Base-by-base conservation (phyloP, 2,888 invertebrate species). In the Sphinx pinastri region DNA sequence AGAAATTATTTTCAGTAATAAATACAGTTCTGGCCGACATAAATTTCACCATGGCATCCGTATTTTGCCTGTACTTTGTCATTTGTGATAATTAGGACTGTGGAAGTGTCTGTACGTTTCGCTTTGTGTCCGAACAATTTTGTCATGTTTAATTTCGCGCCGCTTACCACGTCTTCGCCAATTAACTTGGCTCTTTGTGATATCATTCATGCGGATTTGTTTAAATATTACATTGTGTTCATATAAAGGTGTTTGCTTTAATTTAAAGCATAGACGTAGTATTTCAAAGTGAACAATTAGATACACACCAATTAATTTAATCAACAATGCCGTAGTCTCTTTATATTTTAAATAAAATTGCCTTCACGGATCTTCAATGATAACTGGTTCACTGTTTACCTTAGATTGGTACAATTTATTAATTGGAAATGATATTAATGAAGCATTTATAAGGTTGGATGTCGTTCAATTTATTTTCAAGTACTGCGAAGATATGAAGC, bases 101-200 rank as follows among this genome's bases (percentile, higher is more conserved):
- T 83, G 79, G 76, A 83, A 87, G 83, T 84, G 86, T 87, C 83
- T 81, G 78, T 79, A 80, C 79, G 78, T 88, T 87, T 87, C 85
- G 84, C 85, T 88, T 88, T 86, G 86, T 87, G 86, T 86, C 86
- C 81, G 80, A 83, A 83, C 85, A 88, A 84, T 88, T 89, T 87
- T 87, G 88, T 90, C 87, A 83, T 84, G 88, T 89, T 89, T 87
- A 88, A 90, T 90, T 88, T 89, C 86, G 82, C 81, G 83, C 81
- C 79, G 82, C 75, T 83, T 84, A 79, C 80, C 81, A 76, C 80
- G 83, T 87, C 86, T 83, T 79, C 63, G 54, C 69, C 69, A 58
- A 70, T 70, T 70, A 70, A 70, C 66, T 70, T 70, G 67, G 38
- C 68, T 68, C 71, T 71, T 71, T 72, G 73, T 74, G 72, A 72